phyloP scores from a whole-genome alignment of 2,113 vertebrate genomes.

The Poicephalus meyeri region DNA sequence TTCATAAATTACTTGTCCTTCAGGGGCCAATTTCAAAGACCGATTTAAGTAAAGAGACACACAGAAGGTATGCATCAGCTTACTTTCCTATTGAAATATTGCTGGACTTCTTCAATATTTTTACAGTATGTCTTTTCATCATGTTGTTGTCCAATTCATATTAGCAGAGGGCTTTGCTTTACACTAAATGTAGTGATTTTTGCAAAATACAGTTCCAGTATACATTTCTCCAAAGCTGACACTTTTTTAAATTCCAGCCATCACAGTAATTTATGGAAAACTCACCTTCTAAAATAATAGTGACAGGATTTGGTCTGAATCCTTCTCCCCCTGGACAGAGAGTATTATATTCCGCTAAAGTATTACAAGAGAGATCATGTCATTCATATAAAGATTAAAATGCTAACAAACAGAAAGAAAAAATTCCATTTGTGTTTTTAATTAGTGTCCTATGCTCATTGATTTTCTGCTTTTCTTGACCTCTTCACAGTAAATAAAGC shows the following conservation, averaged over 20 bases:
- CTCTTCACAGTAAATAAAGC: not conserved
- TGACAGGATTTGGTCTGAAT: slow-evolving; percentile 86
- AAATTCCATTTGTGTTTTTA: not conserved
- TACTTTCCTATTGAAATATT: not conserved
- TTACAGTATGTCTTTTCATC: not conserved
- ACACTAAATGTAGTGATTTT: not conserved
- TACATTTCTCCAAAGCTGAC: not conserved
- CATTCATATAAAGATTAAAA: not conserved
- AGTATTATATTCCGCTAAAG: slow-evolving; percentile 83
- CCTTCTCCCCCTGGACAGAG: slow-evolving; percentile 87
- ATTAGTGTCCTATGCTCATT: not conserved
- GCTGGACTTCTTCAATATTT: not conserved
- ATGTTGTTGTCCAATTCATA: not conserved
- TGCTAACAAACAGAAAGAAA: not conserved
- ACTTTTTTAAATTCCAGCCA: not conserved
- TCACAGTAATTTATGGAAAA: not conserved
- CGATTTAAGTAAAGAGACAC: not conserved
- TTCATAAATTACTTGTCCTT: not conserved
- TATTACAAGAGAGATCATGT: not conserved
- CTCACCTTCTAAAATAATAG: slow-evolving; percentile 87
- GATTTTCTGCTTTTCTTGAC: not conserved
- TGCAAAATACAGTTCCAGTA: not conserved
- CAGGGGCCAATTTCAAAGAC: not conserved
- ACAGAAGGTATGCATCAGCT: not conserved
- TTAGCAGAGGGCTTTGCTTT: not conserved